These are phyloP conservation scores for Drymonia ruficornis DNA, from an alignment of 2,888 invertebrate species.

Conservation along the genomic window DNA sequence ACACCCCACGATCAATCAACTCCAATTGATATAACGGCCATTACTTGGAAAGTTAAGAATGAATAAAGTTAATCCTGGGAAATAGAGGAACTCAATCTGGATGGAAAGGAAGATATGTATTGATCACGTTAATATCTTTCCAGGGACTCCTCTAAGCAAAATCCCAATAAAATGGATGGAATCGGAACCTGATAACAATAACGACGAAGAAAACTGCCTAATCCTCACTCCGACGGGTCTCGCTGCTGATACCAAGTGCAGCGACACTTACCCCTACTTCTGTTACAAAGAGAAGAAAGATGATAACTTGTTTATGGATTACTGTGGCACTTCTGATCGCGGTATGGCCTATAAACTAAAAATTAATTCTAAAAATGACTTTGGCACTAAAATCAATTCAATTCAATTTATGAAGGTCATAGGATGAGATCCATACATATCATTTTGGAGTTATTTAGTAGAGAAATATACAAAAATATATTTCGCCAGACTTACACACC, in stretches of 20 bases:
- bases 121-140: background rate
- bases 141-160: slow-evolving; percentile 17
- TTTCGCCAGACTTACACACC: too few species aligned
- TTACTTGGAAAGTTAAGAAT: too few species aligned
- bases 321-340: slow-evolving; percentile 20
- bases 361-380: background rate
- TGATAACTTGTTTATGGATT: slow-evolving; percentile 4
- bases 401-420: too few species aligned
- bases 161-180: slow-evolving; percentile 18
- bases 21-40: too few species aligned
- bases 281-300: slow-evolving; percentile 20
- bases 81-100: too few species aligned
- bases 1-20: too few species aligned
- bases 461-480: too few species aligned
- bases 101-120: too few species aligned
- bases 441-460: too few species aligned
- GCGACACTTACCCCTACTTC: slow-evolving; percentile 10
- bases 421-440: too few species aligned
- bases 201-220: slow-evolving; percentile 23
- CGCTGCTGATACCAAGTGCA: background rate
- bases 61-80: too few species aligned
- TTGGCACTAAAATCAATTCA: background rate
- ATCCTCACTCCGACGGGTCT: slow-evolving; percentile 15
- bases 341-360: slow-evolving; percentile 4
- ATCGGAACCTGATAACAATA: slow-evolving; percentile 20